phyloP scores from a whole-genome alignment of 2,888 invertebrate genomes.

The Pimpla rufipes region DNA sequence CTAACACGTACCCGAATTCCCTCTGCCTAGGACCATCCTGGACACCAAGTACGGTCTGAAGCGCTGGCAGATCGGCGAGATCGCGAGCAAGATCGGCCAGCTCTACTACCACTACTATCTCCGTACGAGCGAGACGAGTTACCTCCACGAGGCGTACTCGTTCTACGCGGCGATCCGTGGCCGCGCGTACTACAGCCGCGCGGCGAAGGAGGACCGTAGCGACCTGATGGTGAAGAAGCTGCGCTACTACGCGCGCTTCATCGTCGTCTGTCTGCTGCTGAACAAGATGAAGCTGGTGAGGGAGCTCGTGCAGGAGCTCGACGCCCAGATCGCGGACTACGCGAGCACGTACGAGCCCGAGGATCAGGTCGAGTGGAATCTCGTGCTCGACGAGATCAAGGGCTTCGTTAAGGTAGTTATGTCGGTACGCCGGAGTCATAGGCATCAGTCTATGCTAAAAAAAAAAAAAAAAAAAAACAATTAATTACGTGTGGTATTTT shows the following conservation, averaged over 20 bases:
- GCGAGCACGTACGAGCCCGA: constrained; percentile 98
- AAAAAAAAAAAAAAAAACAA: too few species aligned
- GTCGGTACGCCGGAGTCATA: too few species aligned
- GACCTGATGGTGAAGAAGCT: constrained; percentile 99
- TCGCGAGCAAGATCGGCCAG: constrained; percentile 99
- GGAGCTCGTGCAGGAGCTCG: constrained; percentile 96
- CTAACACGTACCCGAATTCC: background rate
- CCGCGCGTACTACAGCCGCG: constrained; percentile 97
- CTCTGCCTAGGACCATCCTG: constrained; percentile 88
- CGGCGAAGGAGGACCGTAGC: constrained; percentile 96
- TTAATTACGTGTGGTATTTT: too few species aligned
- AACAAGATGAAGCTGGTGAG: constrained; percentile 97
- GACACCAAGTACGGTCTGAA: constrained; percentile 98
- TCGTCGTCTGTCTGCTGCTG: constrained; percentile 97
- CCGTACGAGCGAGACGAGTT: constrained; percentile 98
- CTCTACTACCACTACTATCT: constrained; percentile 99
- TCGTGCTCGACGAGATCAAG: constrained; percentile 97
- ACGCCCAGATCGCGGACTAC: constrained; percentile 97
- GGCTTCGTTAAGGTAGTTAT: constrained; percentile 97
- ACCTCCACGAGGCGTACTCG: constrained; percentile 97
- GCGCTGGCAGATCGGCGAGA: constrained; percentile 99
- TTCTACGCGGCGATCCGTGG: constrained; percentile 98
- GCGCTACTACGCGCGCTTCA: constrained; percentile 97
- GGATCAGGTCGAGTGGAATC: constrained; percentile 96
- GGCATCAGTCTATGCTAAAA: too few species aligned